These are phyloP conservation scores for Desmophyllum pertusum DNA, from an alignment of 92 coral and sea anemone species.

Conservation along the genomic window DNA sequence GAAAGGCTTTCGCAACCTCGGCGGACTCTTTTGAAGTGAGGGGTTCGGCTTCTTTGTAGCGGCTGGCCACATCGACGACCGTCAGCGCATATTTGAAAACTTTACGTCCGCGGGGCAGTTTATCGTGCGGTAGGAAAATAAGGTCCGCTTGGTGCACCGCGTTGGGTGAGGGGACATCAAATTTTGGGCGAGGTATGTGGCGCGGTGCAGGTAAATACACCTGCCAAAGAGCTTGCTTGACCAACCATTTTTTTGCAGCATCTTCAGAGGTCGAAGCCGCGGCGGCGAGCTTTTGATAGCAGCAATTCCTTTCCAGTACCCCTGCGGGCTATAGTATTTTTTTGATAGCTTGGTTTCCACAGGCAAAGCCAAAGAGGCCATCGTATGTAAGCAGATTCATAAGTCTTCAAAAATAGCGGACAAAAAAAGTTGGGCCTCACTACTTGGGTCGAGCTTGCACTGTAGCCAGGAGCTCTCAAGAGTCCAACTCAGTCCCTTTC, in stretches of 20 bases:
- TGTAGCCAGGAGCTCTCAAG: too few relatives aligned
- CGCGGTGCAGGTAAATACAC: constrained; percentile 8
- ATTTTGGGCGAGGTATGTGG: constrained; percentile 12
- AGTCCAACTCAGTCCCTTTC: too few relatives aligned
- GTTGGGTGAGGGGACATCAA: constrained; percentile 20
- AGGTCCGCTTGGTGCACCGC: constrained; percentile 9
- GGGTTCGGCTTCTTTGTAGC: not conserved
- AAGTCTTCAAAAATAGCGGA: too few relatives aligned
- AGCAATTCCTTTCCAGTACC: constrained; percentile 32
- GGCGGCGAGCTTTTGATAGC: constrained; percentile 21
- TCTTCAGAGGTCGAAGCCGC: constrained; percentile 12
- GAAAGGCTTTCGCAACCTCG: not conserved
- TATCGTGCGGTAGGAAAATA: too few relatives aligned
- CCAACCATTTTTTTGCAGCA: constrained; percentile 17
- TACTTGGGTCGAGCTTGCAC: too few relatives aligned
- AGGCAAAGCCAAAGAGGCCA: too few relatives aligned
- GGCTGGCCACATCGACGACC: too few relatives aligned
- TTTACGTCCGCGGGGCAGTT: too few relatives aligned
- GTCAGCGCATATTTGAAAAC: too few relatives aligned
- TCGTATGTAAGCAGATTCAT: too few relatives aligned
- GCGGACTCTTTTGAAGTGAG: not conserved
- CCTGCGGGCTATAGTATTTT: constrained; percentile 25
- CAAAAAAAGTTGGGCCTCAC: too few relatives aligned
- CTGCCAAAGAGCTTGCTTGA: constrained; percentile 33
- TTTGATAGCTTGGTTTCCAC: not conserved